Base-by-base conservation (phyloP, 2,113 vertebrate species). In the Centropus bengalensis region DNA sequence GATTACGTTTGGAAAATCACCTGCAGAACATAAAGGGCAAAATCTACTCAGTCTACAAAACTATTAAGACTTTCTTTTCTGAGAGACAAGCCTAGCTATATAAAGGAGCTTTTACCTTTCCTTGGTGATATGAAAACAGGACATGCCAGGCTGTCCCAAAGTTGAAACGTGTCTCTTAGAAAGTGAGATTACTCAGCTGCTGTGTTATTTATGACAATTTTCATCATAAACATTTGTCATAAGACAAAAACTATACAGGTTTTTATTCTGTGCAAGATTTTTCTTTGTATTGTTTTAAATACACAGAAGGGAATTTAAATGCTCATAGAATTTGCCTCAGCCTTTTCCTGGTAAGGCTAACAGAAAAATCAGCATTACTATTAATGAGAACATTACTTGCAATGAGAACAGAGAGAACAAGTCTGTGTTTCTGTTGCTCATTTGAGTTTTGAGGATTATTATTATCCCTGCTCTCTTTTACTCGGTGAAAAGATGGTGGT, bases 401-500 rank as follows among this genome's bases (percentile, higher is more conserved):
- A 22, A n/a, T 1, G 52, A 66, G 26, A 80, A 42, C 44, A 47
- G n/a, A n/a, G 51, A 71, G 51, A 70, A 60, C 7, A 26, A 64
- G 14, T 28, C n/a, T 51, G 52, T 45, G 32, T 49, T 71, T 47
- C 44, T 68, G 40, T 20, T n/a, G 70, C 58, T 66, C 30, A 20
- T 33, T 52, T 69, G 23, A 40, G 8, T 21, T 52, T 42, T 36
- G 32, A 62, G 42, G 17, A 36, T 23, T 60, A 3, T 26, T 67
- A 44, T 67, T 24, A 23, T 4, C 17, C 44, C 28, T 38, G 11
- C 42, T 67, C 40, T 51, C 26, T 63, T 55, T 33, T 4, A 0
- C 14, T 32, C 0, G 0, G 16, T 11, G 15, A 71, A 42, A 12
- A 26, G 33, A 44, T 3, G 6, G 49, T 10, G 44, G 32, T 68